Conservation (phyloP, 2,113 vertebrate genomes). For the Triplophysa rosa region DNA sequence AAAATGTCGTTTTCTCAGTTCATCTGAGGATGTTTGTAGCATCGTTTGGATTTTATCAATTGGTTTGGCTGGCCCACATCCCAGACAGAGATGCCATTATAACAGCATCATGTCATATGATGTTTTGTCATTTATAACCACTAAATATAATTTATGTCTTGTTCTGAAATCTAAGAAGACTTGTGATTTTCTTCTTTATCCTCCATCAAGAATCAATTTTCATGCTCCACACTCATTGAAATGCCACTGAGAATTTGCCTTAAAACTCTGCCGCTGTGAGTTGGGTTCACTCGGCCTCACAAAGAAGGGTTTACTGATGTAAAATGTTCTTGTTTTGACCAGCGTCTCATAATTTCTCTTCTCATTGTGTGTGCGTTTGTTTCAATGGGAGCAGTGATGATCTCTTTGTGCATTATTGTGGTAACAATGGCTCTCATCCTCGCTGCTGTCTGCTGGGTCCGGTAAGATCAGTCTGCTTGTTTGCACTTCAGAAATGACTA, state of each 20-base stretch:
- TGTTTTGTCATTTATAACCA: neutral
- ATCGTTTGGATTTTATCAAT: neutral
- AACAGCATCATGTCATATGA: neutral
- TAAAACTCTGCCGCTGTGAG: neutral
- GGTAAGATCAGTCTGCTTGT: slow-evolving; percentile 69
- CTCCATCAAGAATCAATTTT: neutral
- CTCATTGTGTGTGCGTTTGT: neutral
- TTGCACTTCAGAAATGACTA: too few species aligned
- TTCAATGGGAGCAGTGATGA: slow-evolving; percentile 75
- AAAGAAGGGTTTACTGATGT: neutral
- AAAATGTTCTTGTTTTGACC: slow-evolving; percentile 27
- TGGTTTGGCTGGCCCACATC: neutral
- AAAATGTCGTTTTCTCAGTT: too few species aligned
- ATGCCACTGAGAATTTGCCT: neutral
- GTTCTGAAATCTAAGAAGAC: neutral
- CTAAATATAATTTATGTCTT: neutral
- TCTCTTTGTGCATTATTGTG: slow-evolving; percentile 73
- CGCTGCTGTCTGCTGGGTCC: slow-evolving; percentile 82
- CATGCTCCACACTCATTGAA: neutral
- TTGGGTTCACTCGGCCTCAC: neutral
- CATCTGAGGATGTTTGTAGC: too few species aligned
- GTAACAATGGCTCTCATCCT: slow-evolving; percentile 73
- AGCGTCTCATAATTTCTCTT: slow-evolving; percentile 42
- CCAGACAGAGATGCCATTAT: slow-evolving; percentile 1
- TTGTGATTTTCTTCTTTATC: neutral